Conservation (phyloP, 2,797 vertebrate genomes). For the Loris lydekkerianus region DNA sequence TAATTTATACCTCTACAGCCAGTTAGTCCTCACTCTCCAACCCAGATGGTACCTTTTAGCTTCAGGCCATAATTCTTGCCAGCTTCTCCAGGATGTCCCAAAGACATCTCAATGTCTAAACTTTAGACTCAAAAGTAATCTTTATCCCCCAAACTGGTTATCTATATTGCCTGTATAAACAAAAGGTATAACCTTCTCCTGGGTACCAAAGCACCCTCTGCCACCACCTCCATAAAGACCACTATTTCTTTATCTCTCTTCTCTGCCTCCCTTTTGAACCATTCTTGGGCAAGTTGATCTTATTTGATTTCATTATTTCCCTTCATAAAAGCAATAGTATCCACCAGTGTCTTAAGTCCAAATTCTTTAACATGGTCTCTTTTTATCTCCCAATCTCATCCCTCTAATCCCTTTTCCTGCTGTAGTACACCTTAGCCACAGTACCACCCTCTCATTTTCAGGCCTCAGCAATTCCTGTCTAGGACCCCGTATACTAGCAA, state of each 20-base stretch:
- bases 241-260: background rate
- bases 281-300: background rate
- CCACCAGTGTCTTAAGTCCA: background rate
- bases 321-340: background rate
- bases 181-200: background rate
- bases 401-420: background rate
- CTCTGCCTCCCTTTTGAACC: background rate
- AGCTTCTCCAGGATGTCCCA: background rate
- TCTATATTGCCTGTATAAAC: background rate
- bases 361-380: background rate
- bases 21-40: background rate
- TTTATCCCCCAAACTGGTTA: background rate
- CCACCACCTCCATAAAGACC: background rate
- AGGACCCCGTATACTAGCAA: background rate
- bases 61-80: background rate
- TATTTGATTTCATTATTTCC: background rate
- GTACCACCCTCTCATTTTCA: background rate
- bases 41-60: background rate
- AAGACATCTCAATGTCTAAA: background rate
- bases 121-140: background rate
- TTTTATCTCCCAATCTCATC: background rate
- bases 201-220: background rate
- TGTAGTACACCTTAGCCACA: background rate
- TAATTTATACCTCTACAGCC: background rate
- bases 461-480: background rate